These are phyloP conservation scores for Leuciscus waleckii DNA, from an alignment of 2,797 vertebrate genomes.

Conservation along the genomic window DNA sequence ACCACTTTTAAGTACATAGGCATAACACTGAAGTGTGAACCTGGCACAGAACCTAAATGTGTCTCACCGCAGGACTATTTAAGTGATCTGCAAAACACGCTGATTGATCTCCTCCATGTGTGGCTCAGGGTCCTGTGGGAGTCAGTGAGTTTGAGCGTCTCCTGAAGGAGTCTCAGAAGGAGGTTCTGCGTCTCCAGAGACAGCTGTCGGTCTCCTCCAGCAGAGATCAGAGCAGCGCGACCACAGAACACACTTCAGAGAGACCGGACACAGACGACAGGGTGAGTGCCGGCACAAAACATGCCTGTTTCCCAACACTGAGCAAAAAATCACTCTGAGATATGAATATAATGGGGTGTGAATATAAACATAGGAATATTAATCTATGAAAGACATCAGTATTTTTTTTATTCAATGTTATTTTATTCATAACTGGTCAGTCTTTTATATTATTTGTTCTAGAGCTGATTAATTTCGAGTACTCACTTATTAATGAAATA, in stretches of 20 bases:
- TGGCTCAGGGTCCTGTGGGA: conserved; percentile 66
- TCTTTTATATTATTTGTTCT: too few species aligned
- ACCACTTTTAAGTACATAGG: neutral
- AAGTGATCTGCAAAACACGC: neutral
- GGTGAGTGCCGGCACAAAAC: conserved; percentile 60
- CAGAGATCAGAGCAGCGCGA: conserved; percentile 51
- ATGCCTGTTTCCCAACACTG: too few species aligned
- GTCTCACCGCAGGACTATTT: neutral
- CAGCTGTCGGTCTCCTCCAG: conserved; percentile 87
- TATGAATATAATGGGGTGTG: neutral
- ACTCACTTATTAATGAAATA: too few species aligned
- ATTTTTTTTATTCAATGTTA: neutral
- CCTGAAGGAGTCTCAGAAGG: conserved; percentile 91
- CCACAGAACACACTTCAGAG: conserved; percentile 19
- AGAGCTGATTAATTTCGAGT: too few species aligned
- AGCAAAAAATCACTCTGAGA: neutral
- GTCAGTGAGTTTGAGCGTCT: conserved; percentile 86
- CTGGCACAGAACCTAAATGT: neutral
- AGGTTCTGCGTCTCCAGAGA: conserved; percentile 93
- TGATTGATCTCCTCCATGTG: neutral
- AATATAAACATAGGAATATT: neutral
- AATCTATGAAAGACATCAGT: neutral
- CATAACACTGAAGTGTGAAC: neutral
- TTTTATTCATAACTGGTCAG: too few species aligned
- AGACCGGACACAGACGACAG: conserved; percentile 58